Base-by-base conservation (phyloP, 2,888 invertebrate genomes). In the Bugulina stolonifera region DNA sequence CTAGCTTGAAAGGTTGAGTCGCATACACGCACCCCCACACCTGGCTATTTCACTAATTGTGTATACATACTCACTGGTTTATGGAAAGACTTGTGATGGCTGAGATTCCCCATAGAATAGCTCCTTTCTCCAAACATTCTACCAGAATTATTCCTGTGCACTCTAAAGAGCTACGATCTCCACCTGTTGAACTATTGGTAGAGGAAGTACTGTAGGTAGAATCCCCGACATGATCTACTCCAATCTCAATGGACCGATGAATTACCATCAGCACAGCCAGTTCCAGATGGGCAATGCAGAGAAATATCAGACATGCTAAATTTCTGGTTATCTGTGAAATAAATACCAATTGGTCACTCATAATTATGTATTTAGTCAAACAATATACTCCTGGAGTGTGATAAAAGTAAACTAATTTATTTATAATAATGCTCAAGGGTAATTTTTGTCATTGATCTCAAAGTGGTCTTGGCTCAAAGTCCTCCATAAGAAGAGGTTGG, bases 111-210 rank as follows among this genome's bases (percentile, higher is more conserved):
- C 64, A 64, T n/a, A 64, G 32, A 2, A 64, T n/a, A 3, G 64
- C 27, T n/a, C 64, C 64, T 32, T 27, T 27, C n/a, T 32, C 64
- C 32, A 64, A 32, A n/a, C 64, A 64, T 32, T 64, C 64, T 32
- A 64, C 64, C 25, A 25, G 23, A 5, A 64, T 22, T 2, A 27
- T 23, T 57, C 3, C 57, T 43, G 43, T 43, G 18, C 43, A 43
- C 10, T 18, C 43, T 18, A 43, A 18, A 10, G 43, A 10, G 18
- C 43, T 43, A 18, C 5, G 18, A 18, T 43, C 18, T 10, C 10
- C 43, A 5, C 18, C 43, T 10, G 43, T 10, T 5, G 43, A 43
- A 18, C 43, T 43, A 18, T 43, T 43, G 43, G 43, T 43, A n/a
- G n/a, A n/a, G n/a, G n/a, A n/a, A n/a, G n/a, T n/a, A 18, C 43